Percentiles rank a stretch among this genome's conserved stretches.
phyloP scores from a whole-genome alignment of 2,888 invertebrate genomes.

The Lamproptera curius region DNA sequence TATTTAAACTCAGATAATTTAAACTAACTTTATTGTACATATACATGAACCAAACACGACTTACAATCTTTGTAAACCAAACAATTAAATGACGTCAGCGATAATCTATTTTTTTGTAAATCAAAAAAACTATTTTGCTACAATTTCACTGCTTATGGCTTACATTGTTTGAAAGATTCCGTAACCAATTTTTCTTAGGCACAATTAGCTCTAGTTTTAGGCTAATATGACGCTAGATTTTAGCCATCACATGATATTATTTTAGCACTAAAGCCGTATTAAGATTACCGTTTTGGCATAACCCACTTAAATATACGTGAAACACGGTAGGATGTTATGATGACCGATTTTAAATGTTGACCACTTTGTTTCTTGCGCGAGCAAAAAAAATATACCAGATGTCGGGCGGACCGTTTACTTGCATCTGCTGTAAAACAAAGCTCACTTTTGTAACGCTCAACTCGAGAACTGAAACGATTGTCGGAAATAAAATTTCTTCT shows the following conservation, averaged over 20 bases:
- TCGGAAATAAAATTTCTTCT: slow-evolving; percentile 19
- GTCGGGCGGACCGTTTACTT: slow-evolving; percentile 65
- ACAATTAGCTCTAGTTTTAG: too few relatives aligned
- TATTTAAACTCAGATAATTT: too few relatives aligned
- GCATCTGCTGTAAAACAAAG: slow-evolving; percentile 71
- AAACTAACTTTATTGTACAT: too few relatives aligned
- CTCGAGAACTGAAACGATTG: slow-evolving; percentile 42
- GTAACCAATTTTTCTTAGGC: too few relatives aligned
- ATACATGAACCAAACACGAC: too few relatives aligned
- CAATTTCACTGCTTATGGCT: too few relatives aligned
- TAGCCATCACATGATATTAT: not conserved
- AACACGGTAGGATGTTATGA: slow-evolving; percentile 22
- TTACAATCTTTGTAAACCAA: too few relatives aligned
- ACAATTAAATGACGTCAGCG: too few relatives aligned
- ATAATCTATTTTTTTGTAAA: too few relatives aligned
- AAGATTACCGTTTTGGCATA: slow-evolving; percentile 5
- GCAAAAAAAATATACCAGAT: slow-evolving; percentile 72
- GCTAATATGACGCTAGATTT: too few relatives aligned
- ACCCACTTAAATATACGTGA: slow-evolving; percentile 13
- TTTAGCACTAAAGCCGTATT: not conserved
- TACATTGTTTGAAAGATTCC: too few relatives aligned
- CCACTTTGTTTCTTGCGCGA: slow-evolving; percentile 46
- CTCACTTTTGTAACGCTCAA: slow-evolving; percentile 49
- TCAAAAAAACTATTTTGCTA: too few relatives aligned
- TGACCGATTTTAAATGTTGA: slow-evolving; percentile 35